Evolutionary conservation across 1,140 invertebrate genomes (phyloP), one percentile per base, ranked within the genome.

Genomic region (Charaxes varanes): DNA sequence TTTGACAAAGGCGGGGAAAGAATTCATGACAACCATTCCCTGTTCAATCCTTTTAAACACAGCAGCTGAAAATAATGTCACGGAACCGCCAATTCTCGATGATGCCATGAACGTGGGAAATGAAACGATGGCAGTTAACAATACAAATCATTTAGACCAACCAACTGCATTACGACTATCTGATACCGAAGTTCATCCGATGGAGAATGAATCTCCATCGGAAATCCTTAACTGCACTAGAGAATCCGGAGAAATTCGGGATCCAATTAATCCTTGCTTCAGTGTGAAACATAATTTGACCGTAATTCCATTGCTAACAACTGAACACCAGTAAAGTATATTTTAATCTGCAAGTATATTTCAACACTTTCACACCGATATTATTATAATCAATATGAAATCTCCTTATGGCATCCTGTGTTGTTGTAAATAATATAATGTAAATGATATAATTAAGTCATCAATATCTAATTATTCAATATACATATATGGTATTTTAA

Each of bases 11-110:
- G 38, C 59, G 17, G 61, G 56, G 10, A 72, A 56, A 44, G 81
- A 85, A 55, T 79, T 69, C 53, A 79, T 71, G 56, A 84, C 82
- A 5, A 77, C 80, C 7, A 85, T 85, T 41, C 77, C 84, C 8
- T 85, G 84, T 55, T 79, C 80, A 4, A 62, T 66, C 30, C 56
- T 86, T 23, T 35, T 83, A 12, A 79, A 72, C 27, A 65, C 71
- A 8, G 79, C 79, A 4, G 73, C 73, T 24, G 62, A 78, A 49
- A 81, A 81, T 45, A 83, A 83, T 60, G 79, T 83, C 0, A 81
- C 79, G 13, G 79, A 83, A 45, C 51, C 73, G 30, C 31, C 31
- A n/a, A 41, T 27, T 10, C 7, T 23, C 22, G 10, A 41, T 17
- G 30, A 21, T 23, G 10, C 31, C 1, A 41, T n/a, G 6, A 17